These are phyloP conservation scores for Thymallus thymallus DNA, from an alignment of 2,113 vertebrate genomes.

Conservation along the genomic window DNA sequence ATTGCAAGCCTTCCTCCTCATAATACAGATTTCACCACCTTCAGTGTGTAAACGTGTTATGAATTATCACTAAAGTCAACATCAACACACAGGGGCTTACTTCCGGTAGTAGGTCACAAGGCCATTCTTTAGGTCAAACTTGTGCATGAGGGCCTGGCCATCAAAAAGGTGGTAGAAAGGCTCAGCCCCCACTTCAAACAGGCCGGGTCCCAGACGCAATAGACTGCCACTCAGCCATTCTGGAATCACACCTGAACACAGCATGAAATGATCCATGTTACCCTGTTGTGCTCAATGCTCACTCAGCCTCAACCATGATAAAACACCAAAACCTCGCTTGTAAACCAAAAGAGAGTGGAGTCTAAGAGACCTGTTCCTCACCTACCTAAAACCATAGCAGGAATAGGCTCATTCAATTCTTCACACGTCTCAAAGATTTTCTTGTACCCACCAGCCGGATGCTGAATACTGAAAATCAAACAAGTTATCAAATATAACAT, in stretches of 20 bases:
- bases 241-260: conserved; percentile 75
- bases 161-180: conserved; percentile 86
- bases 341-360: conserved; percentile 7
- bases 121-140: conserved; percentile 87
- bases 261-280: neutral
- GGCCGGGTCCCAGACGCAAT: conserved; percentile 81
- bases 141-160: conserved; percentile 86
- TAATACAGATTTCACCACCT: neutral
- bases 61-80: no score
- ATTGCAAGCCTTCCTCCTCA: no score
- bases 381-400: conserved; percentile 75
- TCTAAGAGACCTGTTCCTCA: no score
- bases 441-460: conserved; percentile 84
- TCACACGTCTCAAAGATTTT: conserved; percentile 85
- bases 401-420: conserved; percentile 78
- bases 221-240: conserved; percentile 81
- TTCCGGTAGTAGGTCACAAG: conserved; percentile 81
- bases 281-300: no score
- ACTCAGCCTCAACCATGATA: neutral
- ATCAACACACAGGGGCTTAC: conserved; percentile 48
- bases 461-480: conserved; percentile 75
- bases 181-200: conserved; percentile 83
- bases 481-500: no score
- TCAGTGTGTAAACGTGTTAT: no score
- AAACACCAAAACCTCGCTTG: neutral